Conservation (phyloP, 2,888 invertebrate genomes). For the Gnatocerus cornutus region DNA sequence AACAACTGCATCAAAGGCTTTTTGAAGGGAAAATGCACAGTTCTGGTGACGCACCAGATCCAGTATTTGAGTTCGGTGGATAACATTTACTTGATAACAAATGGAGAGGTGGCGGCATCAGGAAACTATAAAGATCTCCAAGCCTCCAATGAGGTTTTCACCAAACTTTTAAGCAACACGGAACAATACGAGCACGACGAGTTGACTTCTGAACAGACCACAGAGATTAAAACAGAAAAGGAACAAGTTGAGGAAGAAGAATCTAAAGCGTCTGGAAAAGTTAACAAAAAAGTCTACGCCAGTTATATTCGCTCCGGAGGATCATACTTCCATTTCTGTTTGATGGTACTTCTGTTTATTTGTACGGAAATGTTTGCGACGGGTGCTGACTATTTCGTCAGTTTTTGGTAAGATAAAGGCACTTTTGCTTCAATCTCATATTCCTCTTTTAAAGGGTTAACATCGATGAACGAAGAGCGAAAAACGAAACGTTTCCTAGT, state of each 20-base stretch:
- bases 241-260: constrained; percentile 72
- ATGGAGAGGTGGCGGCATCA: constrained; percentile 74
- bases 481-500: constrained; percentile 60
- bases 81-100: constrained; percentile 74
- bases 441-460: constrained; percentile 57
- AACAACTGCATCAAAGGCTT: constrained; percentile 79
- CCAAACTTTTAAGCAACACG: constrained; percentile 66
- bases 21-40: constrained; percentile 77
- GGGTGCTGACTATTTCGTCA: constrained; percentile 44
- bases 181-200: constrained; percentile 38
- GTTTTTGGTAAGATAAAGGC: constrained; percentile 25
- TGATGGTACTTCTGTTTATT: constrained; percentile 73
- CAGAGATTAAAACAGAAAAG: constrained; percentile 46
- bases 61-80: constrained; percentile 83
- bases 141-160: constrained; percentile 82
- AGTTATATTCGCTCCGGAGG: constrained; percentile 83
- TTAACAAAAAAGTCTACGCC: constrained; percentile 72
- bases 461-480: constrained; percentile 66
- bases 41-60: constrained; percentile 89
- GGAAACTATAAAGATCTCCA: constrained; percentile 81
- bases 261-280: constrained; percentile 75
- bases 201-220: not conserved
- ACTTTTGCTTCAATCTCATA: not conserved
- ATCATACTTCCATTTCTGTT: constrained; percentile 61
- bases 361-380: constrained; percentile 79